Base-by-base conservation (phyloP, 1,140 invertebrate species). In the Homalodisca vitripennis region DNA sequence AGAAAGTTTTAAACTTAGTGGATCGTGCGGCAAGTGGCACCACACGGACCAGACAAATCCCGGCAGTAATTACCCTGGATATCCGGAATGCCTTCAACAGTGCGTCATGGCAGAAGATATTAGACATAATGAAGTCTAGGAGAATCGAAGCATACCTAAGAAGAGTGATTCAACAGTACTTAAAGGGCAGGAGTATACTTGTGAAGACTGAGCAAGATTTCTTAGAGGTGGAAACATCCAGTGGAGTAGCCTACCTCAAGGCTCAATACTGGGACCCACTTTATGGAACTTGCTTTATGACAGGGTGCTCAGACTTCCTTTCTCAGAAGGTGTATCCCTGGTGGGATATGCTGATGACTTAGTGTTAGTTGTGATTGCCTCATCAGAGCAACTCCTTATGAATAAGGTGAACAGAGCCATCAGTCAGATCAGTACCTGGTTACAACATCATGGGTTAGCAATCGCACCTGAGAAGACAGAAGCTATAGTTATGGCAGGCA, bases 51-150 rank as follows among this genome's bases (percentile, higher is more conserved):
- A 55, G 51, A 26, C 17, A 26, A 10, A 55, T 55, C 10, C 51
- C 51, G 20, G 17, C 24, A 26, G 51, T 55, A 20, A 55, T 55
- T 20, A n/a, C 24, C 51, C 51, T 55, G 6, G 51, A 55, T 22
- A 55, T 55, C 51, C 10, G 24, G 20, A 55, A 55, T 20, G 51
- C 51, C 20, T 55, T 55, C 24, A 55, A 55, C 51, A 55, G 51
- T 55, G 51, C 24, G 20, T 26, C 51, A 6, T 55, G 51, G 51
- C 17, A 26, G 51, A 55, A 20, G 20, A 20, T 55, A 10, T 20
- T 55, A 20, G 51, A 55, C 10, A 6, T 26, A 55, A n/a, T 55
- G 51, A 55, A 41, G 34, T 10, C 6, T 41, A 41, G 34, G 17
- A 17, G 34, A 41, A 41, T 41, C 17, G 34, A 41, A 41, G 34